Conservation (phyloP, 1,140 invertebrate species). For the Apis florea region DNA sequence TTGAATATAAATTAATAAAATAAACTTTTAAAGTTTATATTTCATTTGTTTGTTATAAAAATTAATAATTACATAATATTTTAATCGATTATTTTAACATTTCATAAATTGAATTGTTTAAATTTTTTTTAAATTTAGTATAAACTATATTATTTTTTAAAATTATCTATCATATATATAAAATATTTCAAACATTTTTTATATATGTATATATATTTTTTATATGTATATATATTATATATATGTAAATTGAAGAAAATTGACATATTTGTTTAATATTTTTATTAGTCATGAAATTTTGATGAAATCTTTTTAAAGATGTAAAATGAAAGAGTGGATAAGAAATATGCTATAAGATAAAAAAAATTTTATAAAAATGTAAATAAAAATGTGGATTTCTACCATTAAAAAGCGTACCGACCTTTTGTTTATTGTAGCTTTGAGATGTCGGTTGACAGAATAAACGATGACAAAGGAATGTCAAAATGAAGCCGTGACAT, state of each 20-base stretch:
- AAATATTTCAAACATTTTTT: neutral
- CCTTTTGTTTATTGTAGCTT: constrained; percentile 44
- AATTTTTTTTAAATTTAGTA: neutral
- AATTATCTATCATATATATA: neutral
- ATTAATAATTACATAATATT: neutral
- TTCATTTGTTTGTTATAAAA: neutral
- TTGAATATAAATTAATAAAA: constrained; percentile 12
- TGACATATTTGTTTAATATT: constrained; percentile 8
- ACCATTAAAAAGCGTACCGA: constrained; percentile 35
- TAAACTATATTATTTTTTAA: neutral
- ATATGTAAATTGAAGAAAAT: constrained; percentile 12
- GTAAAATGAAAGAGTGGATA: neutral
- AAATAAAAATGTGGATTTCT: neutral
- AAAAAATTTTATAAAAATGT: neutral
- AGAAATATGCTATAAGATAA: neutral
- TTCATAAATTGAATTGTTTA: neutral
- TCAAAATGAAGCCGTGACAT: constrained; percentile 34
- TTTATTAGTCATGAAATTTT: constrained; percentile 18
- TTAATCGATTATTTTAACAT: neutral
- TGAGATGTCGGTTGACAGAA: constrained; percentile 13
- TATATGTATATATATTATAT: neutral
- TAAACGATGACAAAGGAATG: constrained; percentile 19
- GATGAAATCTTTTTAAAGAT: constrained; percentile 33
- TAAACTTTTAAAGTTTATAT: neutral
- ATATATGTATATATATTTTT: neutral